These are phyloP conservation scores for Cirrhinus mrigala DNA, from an alignment of 2,797 vertebrate genomes.

Conservation along the genomic window DNA sequence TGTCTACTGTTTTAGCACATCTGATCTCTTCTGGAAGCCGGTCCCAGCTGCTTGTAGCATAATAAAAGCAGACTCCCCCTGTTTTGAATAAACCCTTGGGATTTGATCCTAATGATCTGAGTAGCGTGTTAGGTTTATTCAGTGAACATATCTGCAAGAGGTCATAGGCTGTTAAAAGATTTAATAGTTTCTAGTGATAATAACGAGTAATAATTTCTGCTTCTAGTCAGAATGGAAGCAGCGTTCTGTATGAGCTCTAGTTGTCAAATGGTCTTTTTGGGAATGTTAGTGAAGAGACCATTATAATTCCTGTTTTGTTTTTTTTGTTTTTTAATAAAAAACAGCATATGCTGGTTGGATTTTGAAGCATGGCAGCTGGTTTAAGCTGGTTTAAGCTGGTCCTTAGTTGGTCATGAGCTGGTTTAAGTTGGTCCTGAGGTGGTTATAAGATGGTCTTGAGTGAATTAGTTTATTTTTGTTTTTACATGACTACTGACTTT, in stretches of 20 bases:
- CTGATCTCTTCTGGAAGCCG: background rate
- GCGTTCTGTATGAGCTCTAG: background rate
- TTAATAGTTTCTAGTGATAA: background rate
- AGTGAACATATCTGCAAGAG: background rate
- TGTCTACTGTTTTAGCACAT: too few species aligned
- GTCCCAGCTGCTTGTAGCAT: background rate
- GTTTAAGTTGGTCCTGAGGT: too few species aligned
- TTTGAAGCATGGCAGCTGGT: too few species aligned
- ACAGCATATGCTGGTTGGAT: too few species aligned
- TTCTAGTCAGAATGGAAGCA: background rate
- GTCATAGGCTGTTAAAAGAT: background rate
- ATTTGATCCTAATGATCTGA: too few species aligned
- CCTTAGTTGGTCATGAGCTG: too few species aligned
- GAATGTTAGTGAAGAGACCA: background rate
- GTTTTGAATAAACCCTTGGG: too few species aligned
- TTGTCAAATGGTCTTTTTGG: background rate
- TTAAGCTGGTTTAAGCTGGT: too few species aligned
- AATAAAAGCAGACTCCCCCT: too few species aligned
- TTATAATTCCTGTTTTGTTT: background rate
- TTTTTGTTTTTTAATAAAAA: too few species aligned
- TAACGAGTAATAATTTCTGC: background rate
- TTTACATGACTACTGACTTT: background rate
- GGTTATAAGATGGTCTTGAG: too few species aligned
- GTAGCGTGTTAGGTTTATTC: too few species aligned
- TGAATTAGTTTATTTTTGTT: background rate